These are phyloP conservation scores for Phaenicophaeus curvirostris DNA, from an alignment of 2,797 vertebrate species.

Conservation along the genomic window DNA sequence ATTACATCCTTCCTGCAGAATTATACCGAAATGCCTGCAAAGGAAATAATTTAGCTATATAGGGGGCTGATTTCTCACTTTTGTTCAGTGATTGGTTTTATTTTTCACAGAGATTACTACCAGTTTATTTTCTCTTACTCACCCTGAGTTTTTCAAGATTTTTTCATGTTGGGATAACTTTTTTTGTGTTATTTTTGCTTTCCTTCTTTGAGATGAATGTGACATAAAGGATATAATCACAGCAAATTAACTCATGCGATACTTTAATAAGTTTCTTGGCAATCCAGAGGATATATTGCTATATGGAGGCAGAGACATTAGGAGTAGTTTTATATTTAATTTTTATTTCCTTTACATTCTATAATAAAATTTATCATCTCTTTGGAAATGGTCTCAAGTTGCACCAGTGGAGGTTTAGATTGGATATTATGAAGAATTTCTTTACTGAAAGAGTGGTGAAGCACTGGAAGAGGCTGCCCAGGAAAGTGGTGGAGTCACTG, in stretches of 20 bases:
- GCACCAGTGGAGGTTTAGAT: too few species aligned
- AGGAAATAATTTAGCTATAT: neutral
- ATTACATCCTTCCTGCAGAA: neutral
- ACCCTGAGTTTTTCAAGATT: neutral
- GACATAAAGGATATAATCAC: neutral
- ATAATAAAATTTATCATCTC: neutral
- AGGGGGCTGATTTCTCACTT: neutral
- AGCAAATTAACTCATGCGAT: too few species aligned
- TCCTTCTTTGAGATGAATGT: neutral
- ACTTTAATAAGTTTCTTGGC: too few species aligned
- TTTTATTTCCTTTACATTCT: neutral
- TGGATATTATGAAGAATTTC: too few species aligned
- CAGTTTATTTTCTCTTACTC: neutral
- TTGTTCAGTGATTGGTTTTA: neutral
- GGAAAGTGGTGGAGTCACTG: too few species aligned
- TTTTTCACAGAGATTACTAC: neutral
- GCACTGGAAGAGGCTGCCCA: too few species aligned
- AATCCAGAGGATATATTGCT: too few species aligned
- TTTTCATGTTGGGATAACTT: neutral
- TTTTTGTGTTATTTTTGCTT: neutral
- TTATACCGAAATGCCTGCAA: neutral
- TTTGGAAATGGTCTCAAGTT: too few species aligned
- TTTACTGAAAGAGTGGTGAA: too few species aligned
- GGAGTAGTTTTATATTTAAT: neutral
- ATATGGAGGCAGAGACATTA: neutral